A percentile compares a stretch with the other conserved stretches of the same genome.
Evolutionary conservation across 2,888 invertebrate species (phyloP).

Genomic region (Podotricha telesiphe): DNA sequence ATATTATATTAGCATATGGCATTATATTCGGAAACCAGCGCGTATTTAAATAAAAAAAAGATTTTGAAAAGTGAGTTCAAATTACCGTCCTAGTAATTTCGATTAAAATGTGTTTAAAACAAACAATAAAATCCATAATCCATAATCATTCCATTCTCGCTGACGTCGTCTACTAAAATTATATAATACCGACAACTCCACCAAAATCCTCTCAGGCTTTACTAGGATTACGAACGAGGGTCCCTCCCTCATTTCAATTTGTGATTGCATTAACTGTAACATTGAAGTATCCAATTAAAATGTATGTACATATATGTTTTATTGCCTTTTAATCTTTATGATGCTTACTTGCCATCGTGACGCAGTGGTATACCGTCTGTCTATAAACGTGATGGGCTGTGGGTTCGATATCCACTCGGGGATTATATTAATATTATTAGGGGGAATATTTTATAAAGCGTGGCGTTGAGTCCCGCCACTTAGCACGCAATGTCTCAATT

Average conservation of each 20-base stretch:
- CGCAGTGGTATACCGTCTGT: too few species aligned
- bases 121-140: background rate
- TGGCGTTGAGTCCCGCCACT: too few species aligned
- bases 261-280: conserved; percentile 15
- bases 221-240: conserved; percentile 3
- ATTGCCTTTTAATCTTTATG: conserved; percentile 2
- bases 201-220: conserved; percentile 4
- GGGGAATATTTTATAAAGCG: too few species aligned
- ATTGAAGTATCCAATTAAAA: conserved; percentile 17
- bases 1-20: too few species aligned
- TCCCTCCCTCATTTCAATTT: conserved; percentile 16
- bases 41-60: too few species aligned
- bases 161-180: background rate
- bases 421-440: too few species aligned
- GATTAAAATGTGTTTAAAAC: too few species aligned
- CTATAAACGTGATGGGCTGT: background rate
- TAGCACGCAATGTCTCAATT: too few species aligned
- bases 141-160: background rate
- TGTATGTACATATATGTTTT: background rate
- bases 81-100: too few species aligned
- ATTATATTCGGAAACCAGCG: too few species aligned
- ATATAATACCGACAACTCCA: background rate
- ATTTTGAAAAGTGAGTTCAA: too few species aligned
- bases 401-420: background rate
- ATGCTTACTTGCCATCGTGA: background rate